These are phyloP conservation scores for Scaptomyza pallida DNA, from an alignment of 1,140 invertebrate species.

Conservation along the genomic window DNA sequence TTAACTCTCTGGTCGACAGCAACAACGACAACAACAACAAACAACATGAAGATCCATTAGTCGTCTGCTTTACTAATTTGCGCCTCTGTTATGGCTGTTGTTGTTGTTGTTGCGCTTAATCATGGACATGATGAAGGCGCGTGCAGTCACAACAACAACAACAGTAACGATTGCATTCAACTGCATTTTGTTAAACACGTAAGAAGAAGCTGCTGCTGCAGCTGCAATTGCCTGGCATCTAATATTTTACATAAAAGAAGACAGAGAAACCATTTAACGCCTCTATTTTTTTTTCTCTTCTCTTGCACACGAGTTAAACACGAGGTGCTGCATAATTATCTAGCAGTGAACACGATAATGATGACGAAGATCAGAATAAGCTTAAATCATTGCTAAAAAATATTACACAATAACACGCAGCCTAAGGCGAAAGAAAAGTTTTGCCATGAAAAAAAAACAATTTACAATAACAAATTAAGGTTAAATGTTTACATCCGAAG, in stretches of 20 bases:
- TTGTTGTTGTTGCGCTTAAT: slow-evolving; percentile 14
- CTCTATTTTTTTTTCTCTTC: slow-evolving; percentile 1
- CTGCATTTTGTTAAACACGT: slow-evolving; percentile 39
- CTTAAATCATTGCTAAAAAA: slow-evolving; percentile 1
- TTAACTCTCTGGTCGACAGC: not conserved
- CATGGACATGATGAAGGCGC: slow-evolving; percentile 14
- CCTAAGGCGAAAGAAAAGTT: not conserved
- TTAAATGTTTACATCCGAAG: slow-evolving; percentile 77
- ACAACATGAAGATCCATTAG: slow-evolving; percentile 29
- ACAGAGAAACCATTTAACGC: slow-evolving; percentile 20
- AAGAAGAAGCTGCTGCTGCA: slow-evolving; percentile 8
- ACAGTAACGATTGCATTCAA: slow-evolving; percentile 16
- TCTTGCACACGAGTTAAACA: not conserved
- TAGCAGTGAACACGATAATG: slow-evolving; percentile 6
- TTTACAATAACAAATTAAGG: slow-evolving; percentile 60
- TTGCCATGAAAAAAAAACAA: slow-evolving; percentile 10
- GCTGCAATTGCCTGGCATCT: slow-evolving; percentile 4
- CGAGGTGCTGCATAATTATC: slow-evolving; percentile 6
- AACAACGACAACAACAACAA: not conserved
- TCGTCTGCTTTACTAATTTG: slow-evolving; percentile 42
- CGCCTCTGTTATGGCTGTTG: slow-evolving; percentile 20
- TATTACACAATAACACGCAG: slow-evolving; percentile 9
- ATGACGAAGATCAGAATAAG: slow-evolving; percentile 7
- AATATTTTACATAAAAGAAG: slow-evolving; percentile 2
- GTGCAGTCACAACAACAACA: slow-evolving; percentile 26